Conservation (phyloP, 2,797 vertebrate species). For the Bucorvus abyssinicus region DNA sequence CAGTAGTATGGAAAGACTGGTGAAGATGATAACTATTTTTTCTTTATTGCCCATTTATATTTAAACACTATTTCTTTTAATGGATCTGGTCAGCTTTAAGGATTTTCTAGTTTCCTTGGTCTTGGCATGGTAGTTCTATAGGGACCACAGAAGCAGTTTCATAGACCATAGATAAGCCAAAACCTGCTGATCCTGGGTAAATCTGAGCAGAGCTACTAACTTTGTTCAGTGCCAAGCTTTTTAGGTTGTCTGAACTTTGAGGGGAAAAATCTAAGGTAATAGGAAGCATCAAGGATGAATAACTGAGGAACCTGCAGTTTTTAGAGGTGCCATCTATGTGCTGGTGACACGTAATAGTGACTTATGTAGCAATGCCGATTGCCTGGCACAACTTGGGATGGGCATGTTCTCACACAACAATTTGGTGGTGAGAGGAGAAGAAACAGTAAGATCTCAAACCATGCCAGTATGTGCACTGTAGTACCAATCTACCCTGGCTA, state of each 20-base stretch:
- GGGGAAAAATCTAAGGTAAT: neutral
- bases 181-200: neutral
- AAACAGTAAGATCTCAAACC: neutral
- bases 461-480: neutral
- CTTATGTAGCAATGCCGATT: neutral
- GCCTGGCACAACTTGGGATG: accelerated
- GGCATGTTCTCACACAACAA: neutral
- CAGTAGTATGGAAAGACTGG: neutral
- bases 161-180: neutral
- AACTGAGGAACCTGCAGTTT: neutral
- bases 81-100: neutral
- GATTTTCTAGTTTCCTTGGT: neutral
- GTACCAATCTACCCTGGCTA: neutral
- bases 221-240: neutral
- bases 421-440: neutral
- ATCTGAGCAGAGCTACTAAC: neutral
- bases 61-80: neutral
- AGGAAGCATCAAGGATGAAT: neutral
- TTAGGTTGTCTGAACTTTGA: neutral
- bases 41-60: neutral
- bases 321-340: neutral
- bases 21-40: neutral
- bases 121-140: neutral
- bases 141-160: neutral
- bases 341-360: neutral